Evolutionary conservation across 2,888 invertebrate species (phyloP).

Genomic region (Caenorhabditis macrosperma): DNA sequence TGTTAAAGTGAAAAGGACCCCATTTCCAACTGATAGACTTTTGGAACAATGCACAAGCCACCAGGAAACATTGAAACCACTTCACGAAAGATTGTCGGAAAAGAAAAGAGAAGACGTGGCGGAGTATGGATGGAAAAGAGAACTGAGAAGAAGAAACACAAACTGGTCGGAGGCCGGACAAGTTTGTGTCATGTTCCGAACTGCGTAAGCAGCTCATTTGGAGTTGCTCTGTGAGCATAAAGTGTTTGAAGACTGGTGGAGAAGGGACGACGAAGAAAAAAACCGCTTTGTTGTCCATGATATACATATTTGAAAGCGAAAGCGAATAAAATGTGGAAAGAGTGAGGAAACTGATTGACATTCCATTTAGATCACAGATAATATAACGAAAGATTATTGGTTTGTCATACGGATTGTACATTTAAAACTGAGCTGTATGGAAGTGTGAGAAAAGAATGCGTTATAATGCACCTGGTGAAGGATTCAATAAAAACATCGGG

Average conservation of each 20-base stretch:
- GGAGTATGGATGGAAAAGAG: background rate
- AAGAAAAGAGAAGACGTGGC: background rate
- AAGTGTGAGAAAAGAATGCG: too few relatives aligned
- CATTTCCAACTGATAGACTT: too few relatives aligned
- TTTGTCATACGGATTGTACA: too few relatives aligned
- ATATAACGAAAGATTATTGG: background rate
- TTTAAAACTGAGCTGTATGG: too few relatives aligned
- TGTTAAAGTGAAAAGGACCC: too few relatives aligned
- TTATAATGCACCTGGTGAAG: too few relatives aligned
- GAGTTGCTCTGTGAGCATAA: conserved; percentile 5
- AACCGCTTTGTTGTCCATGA: background rate
- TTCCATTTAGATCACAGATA: background rate
- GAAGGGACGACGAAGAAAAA: background rate
- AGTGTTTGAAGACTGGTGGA: background rate
- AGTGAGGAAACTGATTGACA: background rate
- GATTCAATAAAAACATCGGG: too few relatives aligned
- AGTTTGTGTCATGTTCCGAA: conserved; percentile 25
- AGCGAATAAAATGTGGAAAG: background rate
- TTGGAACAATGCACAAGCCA: too few relatives aligned
- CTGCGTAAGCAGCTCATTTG: conserved; percentile 21
- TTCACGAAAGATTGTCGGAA: too few relatives aligned
- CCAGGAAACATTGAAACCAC: too few relatives aligned
- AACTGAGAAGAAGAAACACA: background rate
- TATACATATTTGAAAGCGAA: background rate
- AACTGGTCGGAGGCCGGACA: background rate